Evolutionary conservation across 2,888 invertebrate species (phyloP), one percentile per base, ranked within the genome.

Genomic region (Dynastes maya): DNA sequence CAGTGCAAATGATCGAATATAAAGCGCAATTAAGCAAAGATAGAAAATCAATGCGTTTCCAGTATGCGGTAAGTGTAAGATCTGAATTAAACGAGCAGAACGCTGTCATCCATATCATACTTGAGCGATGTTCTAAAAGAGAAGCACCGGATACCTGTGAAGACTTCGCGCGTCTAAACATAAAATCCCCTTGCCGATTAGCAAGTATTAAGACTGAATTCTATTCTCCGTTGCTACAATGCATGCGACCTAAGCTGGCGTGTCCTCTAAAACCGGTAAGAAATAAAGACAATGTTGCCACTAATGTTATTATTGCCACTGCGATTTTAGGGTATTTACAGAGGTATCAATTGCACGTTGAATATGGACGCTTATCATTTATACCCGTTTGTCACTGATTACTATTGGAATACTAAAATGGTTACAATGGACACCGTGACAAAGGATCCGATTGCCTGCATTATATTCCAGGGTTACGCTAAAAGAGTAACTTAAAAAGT

Each of bases 141-240:
- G 64, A 64, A 37, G 64, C 64, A 13, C 64, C 64, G 37, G 64
- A 64, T 37, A 64, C 29, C 2, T 64, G 64, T 2, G 64, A 32
- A 11, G 2, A 11, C 1, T 29, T 64, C 4, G 13, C n/a, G 0
- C 1, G 32, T 37, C 37, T 64, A 6, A 64, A 29, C 13, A 32
- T 13, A 9, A 64, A 6, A 4, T 2, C 9, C 0, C 32, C 32
- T 11, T 64, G 64, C 37, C 3, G 37, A 6, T 6, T 37, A 37
- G 37, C 37, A 6, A 37, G 4, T 37, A 37, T 37, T 6, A 37
- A 37, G 3, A 5, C 37, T 37, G 37, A 37, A 37, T 37, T 37
- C 0, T 37, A 37, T 37, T 5, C 37, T 6, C 37, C 37, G 6
- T 6, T 6, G 0, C 37, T 37, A 37, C 37, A 37, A 3, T 37